Conservation (phyloP, 2,888 invertebrate genomes). For the Drosophila emarginata region DNA sequence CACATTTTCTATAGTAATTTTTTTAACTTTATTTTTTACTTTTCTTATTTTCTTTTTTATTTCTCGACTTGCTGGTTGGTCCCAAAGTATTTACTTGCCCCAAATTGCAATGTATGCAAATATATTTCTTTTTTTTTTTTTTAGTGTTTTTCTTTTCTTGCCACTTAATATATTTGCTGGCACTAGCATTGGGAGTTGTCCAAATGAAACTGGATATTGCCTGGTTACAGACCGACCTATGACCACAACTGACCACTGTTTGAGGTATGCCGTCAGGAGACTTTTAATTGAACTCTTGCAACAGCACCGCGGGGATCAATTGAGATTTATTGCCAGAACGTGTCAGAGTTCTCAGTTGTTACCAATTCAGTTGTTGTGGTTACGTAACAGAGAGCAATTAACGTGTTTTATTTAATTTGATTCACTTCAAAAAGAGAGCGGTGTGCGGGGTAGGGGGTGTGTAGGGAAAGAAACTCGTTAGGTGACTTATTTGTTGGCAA, state of each 20-base stretch:
- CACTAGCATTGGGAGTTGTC: background rate
- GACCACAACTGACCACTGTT: conserved; percentile 5
- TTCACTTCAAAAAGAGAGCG: background rate
- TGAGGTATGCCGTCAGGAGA: conserved; percentile 41
- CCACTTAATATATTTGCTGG: conserved; percentile 42
- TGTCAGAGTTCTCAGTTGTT: conserved; percentile 53
- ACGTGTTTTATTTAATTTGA: conserved; percentile 49
- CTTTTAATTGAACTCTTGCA: conserved; percentile 73
- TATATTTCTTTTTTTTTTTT: conserved; percentile 11
- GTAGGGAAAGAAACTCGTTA: conserved; percentile 23
- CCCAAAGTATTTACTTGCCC: conserved; percentile 5
- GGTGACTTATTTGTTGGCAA: conserved; percentile 21
- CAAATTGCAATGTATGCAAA: conserved; percentile 15
- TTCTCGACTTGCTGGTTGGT: no score
- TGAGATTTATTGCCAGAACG: conserved; percentile 75
- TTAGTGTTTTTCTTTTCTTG: conserved; percentile 16
- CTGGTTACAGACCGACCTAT: background rate
- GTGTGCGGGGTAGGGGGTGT: background rate
- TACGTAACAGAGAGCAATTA: conserved; percentile 53
- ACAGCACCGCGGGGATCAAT: conserved; percentile 74
- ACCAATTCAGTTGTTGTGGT: conserved; percentile 19
- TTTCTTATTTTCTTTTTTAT: background rate
- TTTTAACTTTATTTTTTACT: background rate
- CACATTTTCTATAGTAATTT: no score
- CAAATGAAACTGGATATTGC: background rate